Evolutionary conservation across 1,140 invertebrate species (phyloP), one percentile per base, ranked within the genome.

Genomic region (Metaphire vulgaris): DNA sequence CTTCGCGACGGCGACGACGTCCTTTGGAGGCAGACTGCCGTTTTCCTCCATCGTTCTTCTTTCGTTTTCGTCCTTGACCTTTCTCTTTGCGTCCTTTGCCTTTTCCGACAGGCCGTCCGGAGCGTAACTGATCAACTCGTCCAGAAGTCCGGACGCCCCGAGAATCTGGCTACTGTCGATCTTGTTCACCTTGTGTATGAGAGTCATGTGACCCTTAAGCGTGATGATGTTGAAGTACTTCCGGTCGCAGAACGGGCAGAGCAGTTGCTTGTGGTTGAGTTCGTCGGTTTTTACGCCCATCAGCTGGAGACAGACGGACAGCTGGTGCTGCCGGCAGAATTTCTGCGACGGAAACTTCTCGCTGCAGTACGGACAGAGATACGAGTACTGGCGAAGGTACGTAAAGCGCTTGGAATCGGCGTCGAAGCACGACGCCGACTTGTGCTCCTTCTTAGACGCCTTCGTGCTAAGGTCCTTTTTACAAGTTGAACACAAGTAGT

Each of bases 141-240:
- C 41, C 6, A 56, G 41, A 12, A 56, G 41, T 12, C 41, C 72
- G 33, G 32, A 28, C n/a, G 72, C 30, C 2, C 72, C 72, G 16
- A 33, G 34, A 26, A 34, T 34, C 1, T 33, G 15, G 16, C 41
- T 41, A 26, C n/a, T 69, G 30, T 73, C 72, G 33, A 73, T 21
- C n/a, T 41, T 73, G 72, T 73, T 34, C 2, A 31, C n/a, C 30
- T 73, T 73, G 72, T 73, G 72, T n/a, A 34, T 34, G 0, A 73
- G 33, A 1, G 72, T 73, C 33, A 73, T 33, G 32, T 73, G 72
- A 73, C 72, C 72, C 33, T 73, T 73, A n/a, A 73, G 72, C 28
- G 72, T 73, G 72, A 73, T 73, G 72, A 73, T 34, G 72, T 73
- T 73, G 72, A 73, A 73, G 41, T 73, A 73, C 26, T 73, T 73